Evolutionary conservation across 2,888 invertebrate species (phyloP).

Genomic region (Melieria crassipennis): DNA sequence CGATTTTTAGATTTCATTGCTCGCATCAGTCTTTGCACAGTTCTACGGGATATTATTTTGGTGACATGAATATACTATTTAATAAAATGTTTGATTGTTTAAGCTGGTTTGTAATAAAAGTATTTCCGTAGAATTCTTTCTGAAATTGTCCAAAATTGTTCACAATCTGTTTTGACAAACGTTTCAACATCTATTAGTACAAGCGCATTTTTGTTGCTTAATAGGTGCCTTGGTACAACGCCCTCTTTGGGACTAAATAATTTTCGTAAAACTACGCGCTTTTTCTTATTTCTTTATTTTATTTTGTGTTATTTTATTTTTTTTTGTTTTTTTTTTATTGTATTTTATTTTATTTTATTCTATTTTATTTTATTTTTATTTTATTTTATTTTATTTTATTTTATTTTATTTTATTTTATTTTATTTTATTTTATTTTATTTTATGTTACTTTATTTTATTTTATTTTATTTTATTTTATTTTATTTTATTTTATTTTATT

Average conservation of each 20-base stretch:
- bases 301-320: background rate
- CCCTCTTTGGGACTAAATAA: no score
- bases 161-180: background rate
- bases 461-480: conserved; percentile 4
- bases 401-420: conserved; percentile 1
- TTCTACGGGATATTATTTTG: no score
- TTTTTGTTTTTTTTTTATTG: background rate
- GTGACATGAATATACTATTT: no score
- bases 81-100: no score
- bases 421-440: conserved; percentile 1
- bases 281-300: no score
- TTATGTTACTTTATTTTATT: background rate
- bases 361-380: background rate
- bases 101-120: no score
- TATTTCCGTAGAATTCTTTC: no score
- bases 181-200: background rate
- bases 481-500: background rate
- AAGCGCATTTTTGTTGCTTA: background rate
- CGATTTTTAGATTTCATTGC: no score
- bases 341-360: background rate
- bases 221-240: no score
- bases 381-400: conserved; percentile 2
- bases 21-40: no score
- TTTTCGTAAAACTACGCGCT: no score
- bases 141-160: no score